Evolutionary conservation across 2,888 invertebrate genomes (phyloP).

Genomic region (Drosophila putrida): DNA sequence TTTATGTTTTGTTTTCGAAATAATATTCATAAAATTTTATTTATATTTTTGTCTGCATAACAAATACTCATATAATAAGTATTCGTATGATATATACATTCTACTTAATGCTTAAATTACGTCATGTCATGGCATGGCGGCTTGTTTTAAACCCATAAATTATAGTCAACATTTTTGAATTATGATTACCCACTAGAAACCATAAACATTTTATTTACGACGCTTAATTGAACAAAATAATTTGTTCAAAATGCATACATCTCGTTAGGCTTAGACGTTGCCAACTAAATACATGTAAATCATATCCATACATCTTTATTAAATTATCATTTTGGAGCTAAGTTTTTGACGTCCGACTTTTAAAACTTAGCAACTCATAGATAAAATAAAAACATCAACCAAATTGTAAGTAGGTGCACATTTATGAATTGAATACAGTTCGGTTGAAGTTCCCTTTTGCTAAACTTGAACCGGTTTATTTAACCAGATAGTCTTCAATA

Average conservation of each 20-base stretch:
- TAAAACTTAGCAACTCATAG: neutral
- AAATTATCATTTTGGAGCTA: neutral
- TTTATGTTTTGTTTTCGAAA: constrained; percentile 65
- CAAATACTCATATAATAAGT: constrained; percentile 26
- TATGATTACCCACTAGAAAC: constrained; percentile 47
- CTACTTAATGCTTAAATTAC: constrained; percentile 61
- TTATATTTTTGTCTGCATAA: constrained; percentile 32
- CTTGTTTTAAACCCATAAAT: constrained; percentile 59
- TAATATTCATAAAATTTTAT: constrained; percentile 48
- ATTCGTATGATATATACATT: constrained; percentile 41
- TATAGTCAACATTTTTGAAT: constrained; percentile 56
- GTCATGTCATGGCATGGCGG: constrained; percentile 43
- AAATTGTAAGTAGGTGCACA: neutral
- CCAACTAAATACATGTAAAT: neutral
- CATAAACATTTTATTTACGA: constrained; percentile 30
- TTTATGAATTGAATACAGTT: neutral
- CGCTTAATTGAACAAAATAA: constrained; percentile 39
- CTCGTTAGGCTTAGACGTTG: constrained; percentile 1
- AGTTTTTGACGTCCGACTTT: neutral
- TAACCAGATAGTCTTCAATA: too few relatives aligned
- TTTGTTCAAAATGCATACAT: constrained; percentile 24
- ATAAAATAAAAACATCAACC: too few relatives aligned
- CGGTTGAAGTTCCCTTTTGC: neutral
- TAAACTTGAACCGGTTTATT: neutral
- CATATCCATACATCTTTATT: neutral